A percentile compares a stretch with the other conserved stretches of the same genome.
Conservation (phyloP, 1,140 invertebrate genomes). For the Lordiphosa clarofinis region DNA sequence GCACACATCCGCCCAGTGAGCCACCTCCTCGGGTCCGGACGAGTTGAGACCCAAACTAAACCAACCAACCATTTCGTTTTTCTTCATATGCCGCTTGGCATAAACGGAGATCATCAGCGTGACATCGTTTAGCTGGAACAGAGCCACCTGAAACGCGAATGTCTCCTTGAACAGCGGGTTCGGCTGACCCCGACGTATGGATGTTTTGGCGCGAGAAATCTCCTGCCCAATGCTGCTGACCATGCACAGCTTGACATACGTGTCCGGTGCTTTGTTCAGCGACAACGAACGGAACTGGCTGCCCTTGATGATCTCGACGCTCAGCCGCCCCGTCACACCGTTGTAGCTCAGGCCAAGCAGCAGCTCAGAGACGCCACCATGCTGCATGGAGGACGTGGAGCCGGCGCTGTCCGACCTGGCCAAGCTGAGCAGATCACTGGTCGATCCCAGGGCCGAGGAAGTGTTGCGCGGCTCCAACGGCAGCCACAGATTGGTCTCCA, state of each 20-base stretch:
- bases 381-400: conserved; percentile 94
- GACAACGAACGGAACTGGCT: conserved; percentile 92
- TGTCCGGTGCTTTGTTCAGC: conserved; percentile 91
- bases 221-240: conserved; percentile 95
- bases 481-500: conserved; percentile 94
- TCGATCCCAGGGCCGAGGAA: conserved; percentile 83
- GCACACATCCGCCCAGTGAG: conserved; percentile 96
- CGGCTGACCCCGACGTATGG: conserved; percentile 92
- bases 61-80: conserved; percentile 98
- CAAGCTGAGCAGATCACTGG: conserved; percentile 87
- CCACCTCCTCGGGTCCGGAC: conserved; percentile 93
- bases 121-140: conserved; percentile 97
- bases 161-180: conserved; percentile 98
- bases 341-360: conserved; percentile 94
- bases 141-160: conserved; percentile 96
- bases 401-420: conserved; percentile 94
- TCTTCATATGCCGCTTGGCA: conserved; percentile 93
- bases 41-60: conserved; percentile 94
- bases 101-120: conserved; percentile 96
- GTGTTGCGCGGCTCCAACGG: conserved; percentile 90
- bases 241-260: conserved; percentile 94
- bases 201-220: conserved; percentile 94
- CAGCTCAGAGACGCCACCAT: conserved; percentile 94
- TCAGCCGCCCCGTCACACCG: conserved; percentile 93
- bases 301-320: conserved; percentile 94